Evolutionary conservation across 2,113 vertebrate species (phyloP).

Genomic region (Progne subis): DNA sequence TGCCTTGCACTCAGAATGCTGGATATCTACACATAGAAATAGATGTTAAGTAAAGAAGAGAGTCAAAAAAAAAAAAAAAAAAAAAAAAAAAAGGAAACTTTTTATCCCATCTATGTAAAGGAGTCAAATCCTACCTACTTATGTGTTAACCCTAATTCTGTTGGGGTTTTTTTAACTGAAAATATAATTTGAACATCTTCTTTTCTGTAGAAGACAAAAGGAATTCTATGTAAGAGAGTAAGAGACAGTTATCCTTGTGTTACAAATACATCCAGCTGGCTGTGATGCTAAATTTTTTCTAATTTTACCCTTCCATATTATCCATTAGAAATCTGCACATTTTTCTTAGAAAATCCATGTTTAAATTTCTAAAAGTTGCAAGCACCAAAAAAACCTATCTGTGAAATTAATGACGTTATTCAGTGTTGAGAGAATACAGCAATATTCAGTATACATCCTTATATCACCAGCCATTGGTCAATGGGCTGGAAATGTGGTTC

Average conservation of each 20-base stretch:
- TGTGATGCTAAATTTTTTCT: neutral
- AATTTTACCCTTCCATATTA: neutral
- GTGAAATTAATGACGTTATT: neutral
- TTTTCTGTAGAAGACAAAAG: neutral
- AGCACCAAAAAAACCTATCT: neutral
- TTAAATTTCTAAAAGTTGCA: neutral
- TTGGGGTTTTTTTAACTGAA: neutral
- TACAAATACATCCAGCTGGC: neutral
- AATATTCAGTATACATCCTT: neutral
- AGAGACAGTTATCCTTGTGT: neutral
- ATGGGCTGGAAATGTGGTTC: neutral
- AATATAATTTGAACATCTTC: neutral
- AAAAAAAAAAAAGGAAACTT: no score
- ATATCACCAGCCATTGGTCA: neutral
- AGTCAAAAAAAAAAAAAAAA: accelerated
- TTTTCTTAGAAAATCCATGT: neutral
- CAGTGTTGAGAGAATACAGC: neutral
- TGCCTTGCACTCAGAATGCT: neutral
- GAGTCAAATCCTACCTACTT: neutral
- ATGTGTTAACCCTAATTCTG: neutral
- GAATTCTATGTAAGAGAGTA: neutral
- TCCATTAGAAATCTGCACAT: neutral
- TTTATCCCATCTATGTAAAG: neutral
- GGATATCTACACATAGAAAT: neutral
- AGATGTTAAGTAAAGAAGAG: neutral